Conservation (phyloP, 2,113 vertebrate genomes). For the Myrmophylax atrothorax region DNA sequence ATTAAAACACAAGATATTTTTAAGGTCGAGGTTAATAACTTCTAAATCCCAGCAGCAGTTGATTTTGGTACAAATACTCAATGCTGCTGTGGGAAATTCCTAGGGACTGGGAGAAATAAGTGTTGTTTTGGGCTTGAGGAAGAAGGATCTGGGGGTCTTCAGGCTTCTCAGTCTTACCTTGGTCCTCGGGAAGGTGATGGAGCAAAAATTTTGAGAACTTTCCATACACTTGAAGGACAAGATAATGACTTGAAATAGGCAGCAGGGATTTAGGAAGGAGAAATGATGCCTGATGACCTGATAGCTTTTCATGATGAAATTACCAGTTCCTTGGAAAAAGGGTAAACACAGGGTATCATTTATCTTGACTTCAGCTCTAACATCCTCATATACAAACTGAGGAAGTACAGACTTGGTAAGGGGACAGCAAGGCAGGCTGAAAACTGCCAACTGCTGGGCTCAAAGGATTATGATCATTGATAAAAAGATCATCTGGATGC, state of each 20-base stretch:
- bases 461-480: not conserved
- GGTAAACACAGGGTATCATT: fast-evolving
- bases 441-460: not conserved
- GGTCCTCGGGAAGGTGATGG: not conserved
- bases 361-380: not conserved
- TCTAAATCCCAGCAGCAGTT: not conserved
- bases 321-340: not conserved
- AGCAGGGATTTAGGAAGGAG: not conserved
- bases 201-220: not conserved
- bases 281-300: not conserved
- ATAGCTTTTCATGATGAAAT: not conserved
- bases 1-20: not conserved
- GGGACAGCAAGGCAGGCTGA: not conserved
- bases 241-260: not conserved
- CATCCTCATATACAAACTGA: not conserved
- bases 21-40: not conserved
- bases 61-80: not conserved
- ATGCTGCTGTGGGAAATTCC: not conserved
- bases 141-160: not conserved
- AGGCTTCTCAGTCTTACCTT: not conserved
- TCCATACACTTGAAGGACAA: not conserved
- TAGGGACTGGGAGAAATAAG: not conserved
- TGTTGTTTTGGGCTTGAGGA: not conserved
- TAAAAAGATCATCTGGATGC: not conserved
- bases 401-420: not conserved